Conservation (phyloP, 2,113 vertebrate species). For the Gambusia affinis region DNA sequence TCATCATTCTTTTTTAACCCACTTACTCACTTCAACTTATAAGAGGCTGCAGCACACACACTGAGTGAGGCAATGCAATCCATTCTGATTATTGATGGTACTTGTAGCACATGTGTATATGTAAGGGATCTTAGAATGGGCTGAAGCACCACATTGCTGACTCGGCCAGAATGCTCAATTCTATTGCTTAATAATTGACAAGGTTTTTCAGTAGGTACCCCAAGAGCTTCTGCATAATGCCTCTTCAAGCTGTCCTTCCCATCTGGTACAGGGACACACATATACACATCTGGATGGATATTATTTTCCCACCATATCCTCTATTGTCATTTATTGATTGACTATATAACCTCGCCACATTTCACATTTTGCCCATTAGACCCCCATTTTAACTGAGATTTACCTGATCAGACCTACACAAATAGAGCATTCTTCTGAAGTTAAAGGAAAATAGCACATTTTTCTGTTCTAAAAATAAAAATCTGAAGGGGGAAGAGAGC, state of each 20-base stretch:
- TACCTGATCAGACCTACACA: too few species aligned
- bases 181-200: conserved; percentile 69
- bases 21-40: not conserved
- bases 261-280: conserved; percentile 11
- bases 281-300: not conserved
- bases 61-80: conserved; percentile 9
- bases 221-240: conserved; percentile 30
- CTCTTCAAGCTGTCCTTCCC: conserved; percentile 5
- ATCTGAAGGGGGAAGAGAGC: too few species aligned
- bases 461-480: too few species aligned
- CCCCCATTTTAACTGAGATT: too few species aligned
- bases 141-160: conserved; percentile 49
- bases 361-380: too few species aligned
- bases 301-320: not conserved
- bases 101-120: conserved; percentile 3
- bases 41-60: not conserved
- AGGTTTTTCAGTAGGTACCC: conserved; percentile 31
- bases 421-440: too few species aligned
- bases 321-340: not conserved
- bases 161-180: conserved; percentile 40
- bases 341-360: too few species aligned
- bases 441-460: too few species aligned
- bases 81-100: conserved; percentile 18
- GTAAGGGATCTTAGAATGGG: not conserved
- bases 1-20: conserved; percentile 3